phyloP scores from a whole-genome alignment of 1,140 invertebrate genomes.

The Parapsyche elsis region DNA sequence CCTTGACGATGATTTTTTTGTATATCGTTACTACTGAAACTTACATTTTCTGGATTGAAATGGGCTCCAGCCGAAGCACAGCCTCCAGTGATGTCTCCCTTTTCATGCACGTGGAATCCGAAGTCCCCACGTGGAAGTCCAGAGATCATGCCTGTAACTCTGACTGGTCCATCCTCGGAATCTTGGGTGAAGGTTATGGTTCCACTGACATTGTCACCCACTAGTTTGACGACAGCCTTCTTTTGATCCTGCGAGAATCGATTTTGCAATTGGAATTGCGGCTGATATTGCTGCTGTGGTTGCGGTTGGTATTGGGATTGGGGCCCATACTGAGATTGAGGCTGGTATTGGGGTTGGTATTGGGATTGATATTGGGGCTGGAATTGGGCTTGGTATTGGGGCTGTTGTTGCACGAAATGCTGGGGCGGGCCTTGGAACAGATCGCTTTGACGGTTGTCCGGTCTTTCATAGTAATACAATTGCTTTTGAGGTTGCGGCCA shows the following conservation, averaged over 20 bases:
- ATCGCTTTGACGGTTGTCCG: not conserved
- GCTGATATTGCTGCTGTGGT: constrained; percentile 16
- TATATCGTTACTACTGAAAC: too few relatives aligned
- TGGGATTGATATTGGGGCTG: not conserved
- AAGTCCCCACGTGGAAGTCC: constrained; percentile 77
- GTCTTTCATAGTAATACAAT: constrained; percentile 42
- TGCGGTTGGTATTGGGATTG: not conserved
- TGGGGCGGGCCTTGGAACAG: constrained; percentile 23
- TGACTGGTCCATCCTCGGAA: constrained; percentile 69
- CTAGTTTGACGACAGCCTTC: constrained; percentile 48
- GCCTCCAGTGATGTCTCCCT: constrained; percentile 81
- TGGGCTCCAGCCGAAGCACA: constrained; percentile 79
- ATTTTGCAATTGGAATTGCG: not conserved
- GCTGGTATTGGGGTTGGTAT: not conserved
- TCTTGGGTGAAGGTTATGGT: constrained; percentile 72
- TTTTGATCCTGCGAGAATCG: constrained; percentile 9
- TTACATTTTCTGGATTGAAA: constrained; percentile 78
- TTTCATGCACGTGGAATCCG: constrained; percentile 93
- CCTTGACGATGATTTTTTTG: constrained; percentile 14
- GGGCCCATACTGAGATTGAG: not conserved
- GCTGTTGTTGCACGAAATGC: not conserved
- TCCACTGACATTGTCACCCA: constrained; percentile 65
- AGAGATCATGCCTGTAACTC: constrained; percentile 75
- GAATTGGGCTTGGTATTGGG: not conserved
- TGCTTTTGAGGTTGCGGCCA: constrained; percentile 18